Percentiles rank a stretch among this genome's conserved stretches.
phyloP scores from a whole-genome alignment of 2,888 invertebrate species.

The Epistrophe grossulariae region DNA sequence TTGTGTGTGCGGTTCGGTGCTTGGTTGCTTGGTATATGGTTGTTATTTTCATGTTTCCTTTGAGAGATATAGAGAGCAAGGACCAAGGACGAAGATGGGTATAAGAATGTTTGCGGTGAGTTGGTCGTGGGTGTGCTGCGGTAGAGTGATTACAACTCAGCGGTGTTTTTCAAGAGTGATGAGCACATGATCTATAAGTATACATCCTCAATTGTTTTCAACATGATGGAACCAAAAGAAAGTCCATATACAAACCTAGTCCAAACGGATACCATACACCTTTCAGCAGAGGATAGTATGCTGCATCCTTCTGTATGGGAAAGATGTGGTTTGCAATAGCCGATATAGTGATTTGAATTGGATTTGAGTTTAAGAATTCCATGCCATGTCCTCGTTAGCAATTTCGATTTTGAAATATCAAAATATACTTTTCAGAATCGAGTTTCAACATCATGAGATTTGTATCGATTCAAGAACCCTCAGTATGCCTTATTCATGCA shows the following conservation, averaged over 20 bases:
- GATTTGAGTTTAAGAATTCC: slow-evolving; percentile 51
- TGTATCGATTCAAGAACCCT: slow-evolving; percentile 24
- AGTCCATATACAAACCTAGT: not conserved
- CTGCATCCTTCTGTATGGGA: not conserved
- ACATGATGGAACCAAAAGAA: not conserved
- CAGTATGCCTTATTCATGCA: not conserved
- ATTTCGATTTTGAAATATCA: slow-evolving; percentile 54
- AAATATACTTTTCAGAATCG: not conserved
- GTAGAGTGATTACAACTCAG: slow-evolving; percentile 61
- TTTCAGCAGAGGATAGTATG: too few relatives aligned
- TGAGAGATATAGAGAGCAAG: slow-evolving; percentile 43
- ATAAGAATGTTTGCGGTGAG: slow-evolving; percentile 19
- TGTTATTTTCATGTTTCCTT: slow-evolving; percentile 70
- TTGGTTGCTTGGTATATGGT: slow-evolving; percentile 49
- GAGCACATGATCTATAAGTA: slow-evolving; percentile 56
- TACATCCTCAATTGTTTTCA: slow-evolving; percentile 18
- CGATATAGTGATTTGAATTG: slow-evolving; percentile 69
- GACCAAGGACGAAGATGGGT: slow-evolving; percentile 29
- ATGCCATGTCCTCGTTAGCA: slow-evolving; percentile 52
- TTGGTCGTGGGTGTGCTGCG: slow-evolving; percentile 35
- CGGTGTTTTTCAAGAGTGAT: slow-evolving; percentile 52
- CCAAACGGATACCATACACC: slow-evolving; percentile 16
- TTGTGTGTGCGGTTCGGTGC: slow-evolving; percentile 14
- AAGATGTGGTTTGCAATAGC: slow-evolving; percentile 14
- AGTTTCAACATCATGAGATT: slow-evolving; percentile 3